These are phyloP conservation scores for Stenopsyche tienmushanensis DNA, from an alignment of 1,140 invertebrate species.

Conservation along the genomic window DNA sequence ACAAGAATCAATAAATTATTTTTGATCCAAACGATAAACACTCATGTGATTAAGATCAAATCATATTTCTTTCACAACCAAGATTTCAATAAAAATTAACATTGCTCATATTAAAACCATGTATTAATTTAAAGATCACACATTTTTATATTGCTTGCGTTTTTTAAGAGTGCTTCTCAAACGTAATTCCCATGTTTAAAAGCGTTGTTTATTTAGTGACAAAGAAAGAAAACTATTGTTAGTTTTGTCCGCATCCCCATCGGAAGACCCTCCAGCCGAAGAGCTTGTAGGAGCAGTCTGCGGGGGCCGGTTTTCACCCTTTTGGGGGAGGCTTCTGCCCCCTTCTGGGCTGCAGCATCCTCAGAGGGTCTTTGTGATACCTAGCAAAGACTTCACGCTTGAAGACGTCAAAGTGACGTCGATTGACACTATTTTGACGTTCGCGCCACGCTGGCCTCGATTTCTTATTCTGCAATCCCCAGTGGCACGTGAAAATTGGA, in stretches of 20 bases:
- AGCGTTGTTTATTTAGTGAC: no score
- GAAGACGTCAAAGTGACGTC: conserved; percentile 79
- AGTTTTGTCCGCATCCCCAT: conserved; percentile 30
- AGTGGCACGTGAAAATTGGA: conserved; percentile 87
- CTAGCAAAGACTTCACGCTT: conserved; percentile 80
- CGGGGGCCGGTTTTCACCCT: conserved; percentile 38
- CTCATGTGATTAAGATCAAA: no score
- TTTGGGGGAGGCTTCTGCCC: conserved; percentile 33
- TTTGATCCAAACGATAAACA: no score
- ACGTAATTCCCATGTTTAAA: no score
- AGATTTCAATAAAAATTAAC: no score
- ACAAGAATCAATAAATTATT: no score
- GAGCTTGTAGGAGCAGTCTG: conserved; percentile 36
- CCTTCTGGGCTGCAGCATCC: conserved; percentile 47
- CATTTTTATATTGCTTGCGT: no score
- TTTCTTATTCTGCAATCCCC: conserved; percentile 79
- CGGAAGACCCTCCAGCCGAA: conserved; percentile 39
- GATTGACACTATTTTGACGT: conserved; percentile 79
- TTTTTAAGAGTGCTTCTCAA: no score
- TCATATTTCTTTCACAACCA: no score
- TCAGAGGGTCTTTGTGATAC: conserved; percentile 69
- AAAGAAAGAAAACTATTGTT: neutral
- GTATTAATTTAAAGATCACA: no score
- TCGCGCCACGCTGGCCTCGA: conserved; percentile 79
- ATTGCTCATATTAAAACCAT: no score